Base-by-base conservation (phyloP, 1,140 invertebrate genomes). In the Pentalonia nigronervosa region DNA sequence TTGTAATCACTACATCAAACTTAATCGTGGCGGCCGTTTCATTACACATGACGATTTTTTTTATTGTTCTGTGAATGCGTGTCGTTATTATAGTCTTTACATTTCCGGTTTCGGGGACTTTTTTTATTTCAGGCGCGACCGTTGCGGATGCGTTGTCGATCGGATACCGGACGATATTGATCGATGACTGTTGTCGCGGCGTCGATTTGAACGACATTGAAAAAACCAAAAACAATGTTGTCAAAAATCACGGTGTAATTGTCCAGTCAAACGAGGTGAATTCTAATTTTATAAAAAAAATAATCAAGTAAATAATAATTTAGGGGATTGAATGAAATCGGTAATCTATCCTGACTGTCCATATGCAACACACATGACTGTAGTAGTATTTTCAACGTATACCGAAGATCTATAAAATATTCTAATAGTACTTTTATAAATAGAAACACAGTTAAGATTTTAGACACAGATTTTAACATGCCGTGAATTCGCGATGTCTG, bases 111-210 rank as follows among this genome's bases (percentile, higher is more conserved):
- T 41, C 14, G 23, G 30, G 60, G 11, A 67, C 0, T 48, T 50
- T 67, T 45, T 34, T n/a, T 41, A 94, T 94, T 95, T n/a, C 94
- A 98, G 97, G 97, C 53, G 97, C 97, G 14, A 99, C 98, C 2
- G 98, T 98, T 41, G 96, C 97, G 1, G 97, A 99, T 95, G 97
- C 98, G 0, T 95, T 99, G 9, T 97, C 97, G 8, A 97, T 98
- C 94, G 98, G 98, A 1, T 99, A 98, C 95, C 96, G 98, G 81
- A 98, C 98, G 41, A 96, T 99, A 89, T 95, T 99, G 3, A 96
- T 99, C 7, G 98, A 99, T 93, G 98, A 99, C 95, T 99, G 98
- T 94, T 97, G 97, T 94, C 96, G 98, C 83, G 99, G 98, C 9
- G 98, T 99, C 1, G 97, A 98, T 95, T 95, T 98, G 21, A 96